Percentiles rank a stretch among this genome's conserved stretches.
Evolutionary conservation across 2,888 invertebrate genomes (phyloP).

Genomic region (Volucella inanis): DNA sequence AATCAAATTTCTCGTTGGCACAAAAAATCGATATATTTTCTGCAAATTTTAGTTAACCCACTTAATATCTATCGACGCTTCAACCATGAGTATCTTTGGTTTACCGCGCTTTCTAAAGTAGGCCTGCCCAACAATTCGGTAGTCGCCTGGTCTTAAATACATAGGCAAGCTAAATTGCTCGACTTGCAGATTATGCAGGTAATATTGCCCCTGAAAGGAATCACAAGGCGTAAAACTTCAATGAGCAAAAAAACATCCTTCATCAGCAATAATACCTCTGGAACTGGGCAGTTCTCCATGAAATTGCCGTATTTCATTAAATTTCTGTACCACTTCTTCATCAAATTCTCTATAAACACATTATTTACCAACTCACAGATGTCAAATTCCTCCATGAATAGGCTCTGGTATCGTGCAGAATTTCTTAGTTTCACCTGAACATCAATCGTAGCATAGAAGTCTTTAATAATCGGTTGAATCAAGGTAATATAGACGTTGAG

Average conservation of each 20-base stretch:
- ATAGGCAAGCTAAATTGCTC: slow-evolving; percentile 49
- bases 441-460: slow-evolving; percentile 49
- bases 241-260: not conserved
- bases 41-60: slow-evolving; percentile 44
- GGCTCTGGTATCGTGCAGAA: slow-evolving; percentile 73
- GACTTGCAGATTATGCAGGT: slow-evolving; percentile 32
- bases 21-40: not conserved
- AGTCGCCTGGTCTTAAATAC: slow-evolving; percentile 59
- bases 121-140: slow-evolving; percentile 28
- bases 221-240: not conserved
- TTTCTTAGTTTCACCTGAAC: slow-evolving; percentile 53
- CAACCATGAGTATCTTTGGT: slow-evolving; percentile 25
- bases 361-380: slow-evolving; percentile 76
- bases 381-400: slow-evolving; percentile 76
- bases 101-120: slow-evolving; percentile 28
- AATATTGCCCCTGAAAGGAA: slow-evolving; percentile 51
- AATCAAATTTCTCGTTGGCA: too few species aligned
- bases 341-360: slow-evolving; percentile 44
- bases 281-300: slow-evolving; percentile 72
- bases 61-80: slow-evolving; percentile 31
- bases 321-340: slow-evolving; percentile 67
- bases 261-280: slow-evolving; percentile 24
- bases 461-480: slow-evolving; percentile 19
- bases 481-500: slow-evolving; percentile 56
- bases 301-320: slow-evolving; percentile 63